Percentiles rank a stretch among this genome's conserved stretches.
These are phyloP conservation scores for Hoplodrina blanda DNA, from an alignment of 2,888 invertebrate species.

Conservation along the genomic window DNA sequence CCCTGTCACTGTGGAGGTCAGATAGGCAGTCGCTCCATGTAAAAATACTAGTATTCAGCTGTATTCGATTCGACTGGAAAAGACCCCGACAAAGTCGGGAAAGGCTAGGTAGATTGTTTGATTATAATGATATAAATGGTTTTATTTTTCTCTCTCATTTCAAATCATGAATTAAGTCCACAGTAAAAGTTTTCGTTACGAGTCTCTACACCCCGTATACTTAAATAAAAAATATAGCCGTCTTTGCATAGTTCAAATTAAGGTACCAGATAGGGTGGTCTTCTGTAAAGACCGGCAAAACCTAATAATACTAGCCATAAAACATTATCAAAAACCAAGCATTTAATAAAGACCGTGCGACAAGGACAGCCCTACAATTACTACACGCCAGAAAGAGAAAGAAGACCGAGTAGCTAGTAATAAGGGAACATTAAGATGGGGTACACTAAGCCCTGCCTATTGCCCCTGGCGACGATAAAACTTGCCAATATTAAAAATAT, in stretches of 20 bases:
- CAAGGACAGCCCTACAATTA: constrained; percentile 17
- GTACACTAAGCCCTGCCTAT: constrained; percentile 67
- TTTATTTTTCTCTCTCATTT: too few species aligned
- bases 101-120: too few species aligned
- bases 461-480: constrained; percentile 75
- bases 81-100: too few species aligned
- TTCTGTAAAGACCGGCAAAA: constrained; percentile 4
- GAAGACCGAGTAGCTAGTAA: constrained; percentile 59
- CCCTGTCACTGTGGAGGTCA: too few species aligned
- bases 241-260: neutral
- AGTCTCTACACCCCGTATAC: too few species aligned
- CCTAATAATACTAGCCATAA: constrained; percentile 38
- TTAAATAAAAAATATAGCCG: neutral
- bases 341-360: constrained; percentile 44
- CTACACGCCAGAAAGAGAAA: constrained; percentile 23
- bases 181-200: too few species aligned
- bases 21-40: too few species aligned
- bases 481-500: constrained; percentile 71
- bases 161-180: too few species aligned
- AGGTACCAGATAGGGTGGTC: constrained; percentile 34
- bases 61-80: too few species aligned
- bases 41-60: too few species aligned
- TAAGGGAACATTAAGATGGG: constrained; percentile 68
- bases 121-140: too few species aligned
- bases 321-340: constrained; percentile 48